Conservation (phyloP, 2,888 invertebrate species). For the Sinohyriopsis cumingii region DNA sequence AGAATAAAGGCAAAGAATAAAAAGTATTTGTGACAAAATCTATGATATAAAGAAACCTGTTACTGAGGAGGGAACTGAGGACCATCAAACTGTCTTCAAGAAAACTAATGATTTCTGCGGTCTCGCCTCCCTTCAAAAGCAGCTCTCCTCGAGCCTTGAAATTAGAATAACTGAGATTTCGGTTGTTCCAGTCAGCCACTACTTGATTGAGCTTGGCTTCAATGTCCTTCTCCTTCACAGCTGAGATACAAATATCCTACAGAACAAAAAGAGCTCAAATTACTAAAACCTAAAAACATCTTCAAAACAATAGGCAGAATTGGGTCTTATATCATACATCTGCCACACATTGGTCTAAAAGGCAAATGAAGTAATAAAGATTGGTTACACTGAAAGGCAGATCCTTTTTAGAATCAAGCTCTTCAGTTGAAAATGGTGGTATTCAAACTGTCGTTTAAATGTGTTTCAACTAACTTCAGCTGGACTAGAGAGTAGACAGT, state of each 20-base stretch:
- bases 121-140: slow-evolving; percentile 79
- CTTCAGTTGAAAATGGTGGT: too few species aligned
- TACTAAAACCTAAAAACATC: too few species aligned
- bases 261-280: slow-evolving; percentile 4
- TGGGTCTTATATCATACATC: too few species aligned
- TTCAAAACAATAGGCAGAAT: too few species aligned
- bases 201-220: slow-evolving; percentile 89
- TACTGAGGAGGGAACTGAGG: slow-evolving; percentile 87
- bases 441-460: too few species aligned
- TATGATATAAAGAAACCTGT: slow-evolving; percentile 76
- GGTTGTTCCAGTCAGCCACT: slow-evolving; percentile 84
- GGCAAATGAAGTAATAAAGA: too few species aligned
- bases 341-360: too few species aligned
- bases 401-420: too few species aligned
- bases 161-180: slow-evolving; percentile 80
- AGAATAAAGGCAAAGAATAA: too few species aligned
- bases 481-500: too few species aligned
- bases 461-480: too few species aligned
- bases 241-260: slow-evolving; percentile 90
- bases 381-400: too few species aligned
- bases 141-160: slow-evolving; percentile 90
- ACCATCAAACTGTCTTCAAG: slow-evolving; percentile 91
- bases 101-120: slow-evolving; percentile 83
- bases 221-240: slow-evolving; percentile 91
- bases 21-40: not conserved